Evolutionary conservation across 2,797 vertebrate genomes (phyloP).

Genomic region (Tadarida brasiliensis): DNA sequence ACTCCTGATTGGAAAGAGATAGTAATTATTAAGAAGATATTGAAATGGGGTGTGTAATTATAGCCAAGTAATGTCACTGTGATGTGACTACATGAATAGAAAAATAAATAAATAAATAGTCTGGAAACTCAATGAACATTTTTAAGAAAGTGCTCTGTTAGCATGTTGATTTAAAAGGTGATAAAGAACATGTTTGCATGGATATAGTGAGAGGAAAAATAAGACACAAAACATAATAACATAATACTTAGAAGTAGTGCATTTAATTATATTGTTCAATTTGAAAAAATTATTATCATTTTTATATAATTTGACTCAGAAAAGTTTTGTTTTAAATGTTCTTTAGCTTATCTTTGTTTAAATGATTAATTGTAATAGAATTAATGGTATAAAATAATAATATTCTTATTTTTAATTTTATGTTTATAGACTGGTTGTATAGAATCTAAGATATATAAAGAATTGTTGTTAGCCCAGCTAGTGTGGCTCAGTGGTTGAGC

Average conservation of each 20-base stretch:
- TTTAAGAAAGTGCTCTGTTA: background rate
- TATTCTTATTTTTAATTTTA: no score
- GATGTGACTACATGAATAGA: background rate
- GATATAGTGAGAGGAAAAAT: background rate
- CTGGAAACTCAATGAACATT: conserved; percentile 18
- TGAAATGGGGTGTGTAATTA: background rate
- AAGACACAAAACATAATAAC: background rate
- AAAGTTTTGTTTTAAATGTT: background rate
- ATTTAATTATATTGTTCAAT: background rate
- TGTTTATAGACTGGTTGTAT: no score
- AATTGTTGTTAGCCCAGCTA: no score
- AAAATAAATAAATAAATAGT: background rate
- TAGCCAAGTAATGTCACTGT: background rate
- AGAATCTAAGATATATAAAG: no score
- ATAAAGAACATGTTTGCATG: background rate
- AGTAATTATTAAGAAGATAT: conserved; percentile 49
- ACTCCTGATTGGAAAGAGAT: conserved; percentile 28
- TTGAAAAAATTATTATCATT: background rate
- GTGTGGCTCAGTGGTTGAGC: no score
- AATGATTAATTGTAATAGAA: no score
- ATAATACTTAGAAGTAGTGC: background rate
- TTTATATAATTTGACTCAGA: background rate
- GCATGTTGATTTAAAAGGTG: background rate
- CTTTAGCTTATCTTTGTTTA: background rate
- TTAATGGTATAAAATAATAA: no score